Base-by-base conservation (phyloP, 2,113 vertebrate genomes). In the Atlantisia rogersi region DNA sequence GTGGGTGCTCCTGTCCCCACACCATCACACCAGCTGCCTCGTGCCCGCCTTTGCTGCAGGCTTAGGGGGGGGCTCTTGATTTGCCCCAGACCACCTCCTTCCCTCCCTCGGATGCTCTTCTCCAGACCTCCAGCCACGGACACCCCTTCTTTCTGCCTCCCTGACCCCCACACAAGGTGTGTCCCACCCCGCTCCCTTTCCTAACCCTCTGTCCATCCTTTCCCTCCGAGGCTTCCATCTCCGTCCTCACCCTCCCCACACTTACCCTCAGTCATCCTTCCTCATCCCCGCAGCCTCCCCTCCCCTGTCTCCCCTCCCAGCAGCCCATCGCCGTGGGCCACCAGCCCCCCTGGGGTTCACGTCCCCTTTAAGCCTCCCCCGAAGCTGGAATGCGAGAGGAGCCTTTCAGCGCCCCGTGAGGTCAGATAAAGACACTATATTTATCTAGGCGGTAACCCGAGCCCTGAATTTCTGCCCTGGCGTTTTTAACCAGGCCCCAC, bases 371-470 rank as follows among this genome's bases (percentile, higher is more conserved):
- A 98, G 95, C 95, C 93, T 97, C 82, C 65, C 44, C 81, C 0
- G 29, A 11, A 56, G 94, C 90, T 97, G 98, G 97, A 98, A 98
- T 97, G 97, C n/a, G 69, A 97, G 97, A 92, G 94, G 97, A 96
- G 95, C 90, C 69, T 92, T 87, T 96, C 86, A 25, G 92, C 53
- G 82, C 97, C 95, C 97, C 79, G 81, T n/a, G 97, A 98, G 98
- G 97, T 98, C 98, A 98, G 98, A 98, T 98, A 98, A 92, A 98
- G 97, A 97, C 97, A 95, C 98, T 98, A 98, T 98, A 98, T 98
- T 98, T 98, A 98, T 98, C 97, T 53, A 94, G 81, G 79, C 7
- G 5, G 98, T 97, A 98, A 98, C 98, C 97, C 86, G 98, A 98
- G 98, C 98, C 58, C 35, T 90, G 89, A 97, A 97, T 98, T 98